phyloP scores from a whole-genome alignment of 2,113 vertebrate genomes.

The Oryzias curvinotus region DNA sequence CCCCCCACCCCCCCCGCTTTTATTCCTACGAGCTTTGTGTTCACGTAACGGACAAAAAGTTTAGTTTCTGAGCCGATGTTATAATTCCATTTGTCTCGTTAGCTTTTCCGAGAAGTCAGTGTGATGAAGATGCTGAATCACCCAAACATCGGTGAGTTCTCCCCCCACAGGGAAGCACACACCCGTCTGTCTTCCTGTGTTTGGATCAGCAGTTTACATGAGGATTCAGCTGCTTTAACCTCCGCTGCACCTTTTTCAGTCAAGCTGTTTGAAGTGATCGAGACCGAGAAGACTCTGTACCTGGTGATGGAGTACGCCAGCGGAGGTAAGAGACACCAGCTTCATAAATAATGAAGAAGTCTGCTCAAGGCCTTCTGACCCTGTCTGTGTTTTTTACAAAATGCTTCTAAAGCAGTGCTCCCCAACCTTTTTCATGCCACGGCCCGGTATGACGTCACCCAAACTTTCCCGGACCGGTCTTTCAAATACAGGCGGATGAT shows the following conservation, averaged over 20 bases:
- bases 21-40: no score
- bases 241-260: conserved; percentile 29
- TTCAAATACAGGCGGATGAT: no score
- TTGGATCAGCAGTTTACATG: background rate
- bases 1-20: background rate
- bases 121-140: conserved; percentile 62
- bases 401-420: no score
- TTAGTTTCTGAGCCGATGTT: no score
- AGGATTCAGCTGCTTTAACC: background rate
- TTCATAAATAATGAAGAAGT: background rate
- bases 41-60: no score
- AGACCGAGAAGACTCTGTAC: conserved; percentile 48
- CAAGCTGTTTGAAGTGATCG: conserved; percentile 51
- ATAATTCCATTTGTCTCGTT: background rate
- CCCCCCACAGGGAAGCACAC: no score
- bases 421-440: no score
- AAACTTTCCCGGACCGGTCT: no score
- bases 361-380: background rate
- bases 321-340: conserved; percentile 27
- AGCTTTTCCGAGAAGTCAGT: conserved; percentile 51
- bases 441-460: no score
- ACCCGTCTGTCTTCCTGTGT: background rate
- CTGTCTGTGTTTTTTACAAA: background rate
- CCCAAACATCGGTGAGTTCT: conserved; percentile 43
- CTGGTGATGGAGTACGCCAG: conserved; percentile 56